Percentiles rank a stretch among this genome's conserved stretches.
These are phyloP conservation scores for Micoletzkya japonica DNA, from an alignment of 2,888 invertebrate species.

Conservation along the genomic window DNA sequence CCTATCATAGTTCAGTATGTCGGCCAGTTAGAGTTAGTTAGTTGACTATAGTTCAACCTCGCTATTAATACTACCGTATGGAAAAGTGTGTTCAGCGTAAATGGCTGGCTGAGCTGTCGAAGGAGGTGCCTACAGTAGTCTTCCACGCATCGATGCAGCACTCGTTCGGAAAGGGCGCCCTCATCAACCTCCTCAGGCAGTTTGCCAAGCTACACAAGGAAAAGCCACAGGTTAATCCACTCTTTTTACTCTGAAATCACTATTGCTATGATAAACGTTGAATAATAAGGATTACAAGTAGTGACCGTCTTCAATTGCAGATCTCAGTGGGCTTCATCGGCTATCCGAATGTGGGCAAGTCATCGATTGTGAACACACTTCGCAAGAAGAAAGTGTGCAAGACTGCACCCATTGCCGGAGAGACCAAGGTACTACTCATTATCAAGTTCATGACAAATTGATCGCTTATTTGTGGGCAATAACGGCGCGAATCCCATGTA, in stretches of 20 bases:
- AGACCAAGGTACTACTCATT: conserved; percentile 68
- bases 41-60: too few species aligned
- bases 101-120: conserved; percentile 91
- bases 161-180: conserved; percentile 95
- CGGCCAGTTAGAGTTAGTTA: too few species aligned
- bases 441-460: not conserved
- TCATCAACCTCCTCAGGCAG: conserved; percentile 92
- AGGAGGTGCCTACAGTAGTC: conserved; percentile 94
- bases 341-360: conserved; percentile 98
- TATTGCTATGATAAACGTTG: not conserved
- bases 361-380: conserved; percentile 94
- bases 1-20: too few species aligned
- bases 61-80: too few species aligned
- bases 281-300: not conserved
- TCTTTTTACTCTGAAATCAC: not conserved
- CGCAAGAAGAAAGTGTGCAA: conserved; percentile 96
- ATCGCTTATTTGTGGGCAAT: not conserved
- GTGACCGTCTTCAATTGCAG: conserved; percentile 43
- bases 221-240: conserved; percentile 77
- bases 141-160: conserved; percentile 98
- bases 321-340: conserved; percentile 98
- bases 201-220: conserved; percentile 91
- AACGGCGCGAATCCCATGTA: too few species aligned
- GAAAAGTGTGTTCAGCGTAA: conserved; percentile 79
- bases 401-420: conserved; percentile 93